A percentile compares a stretch with the other conserved stretches of the same genome.
phyloP scores from a whole-genome alignment of 1,140 invertebrate species.

The Halyomorpha halys region DNA sequence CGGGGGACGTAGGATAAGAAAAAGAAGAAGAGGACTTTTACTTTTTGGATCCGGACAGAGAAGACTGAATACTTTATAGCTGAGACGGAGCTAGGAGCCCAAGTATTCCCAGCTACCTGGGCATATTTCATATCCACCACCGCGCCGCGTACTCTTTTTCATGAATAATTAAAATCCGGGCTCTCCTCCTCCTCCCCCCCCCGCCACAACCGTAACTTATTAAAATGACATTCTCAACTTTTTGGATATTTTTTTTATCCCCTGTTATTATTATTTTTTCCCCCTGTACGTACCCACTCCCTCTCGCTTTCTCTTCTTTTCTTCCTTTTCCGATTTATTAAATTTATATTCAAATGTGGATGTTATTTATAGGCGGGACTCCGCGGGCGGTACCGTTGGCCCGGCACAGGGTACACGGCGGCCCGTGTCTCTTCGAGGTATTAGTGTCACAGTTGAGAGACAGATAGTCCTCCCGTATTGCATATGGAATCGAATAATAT shows the following conservation, averaged over 20 bases:
- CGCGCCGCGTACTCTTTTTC: slow-evolving; percentile 4
- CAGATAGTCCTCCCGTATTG: too few species aligned
- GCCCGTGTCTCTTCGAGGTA: too few species aligned
- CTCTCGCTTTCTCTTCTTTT: background rate
- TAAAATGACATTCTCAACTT: slow-evolving; percentile 12
- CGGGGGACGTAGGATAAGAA: background rate
- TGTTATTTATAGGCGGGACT: too few species aligned
- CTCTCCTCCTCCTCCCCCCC: background rate
- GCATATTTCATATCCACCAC: slow-evolving; percentile 15
- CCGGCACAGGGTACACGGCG: too few species aligned
- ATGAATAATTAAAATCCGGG: slow-evolving; percentile 15
- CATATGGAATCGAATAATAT: too few species aligned
- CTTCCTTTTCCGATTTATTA: slow-evolving; percentile 1
- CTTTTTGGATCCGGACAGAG: slow-evolving; percentile 5
- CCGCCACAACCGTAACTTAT: slow-evolving; percentile 6
- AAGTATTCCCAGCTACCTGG: background rate
- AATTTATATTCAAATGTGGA: background rate
- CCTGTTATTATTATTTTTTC: background rate
- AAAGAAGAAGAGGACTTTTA: slow-evolving; percentile 4
- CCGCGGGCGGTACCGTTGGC: too few species aligned
- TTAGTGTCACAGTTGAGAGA: too few species aligned
- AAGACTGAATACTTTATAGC: slow-evolving; percentile 8
- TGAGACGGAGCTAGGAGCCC: background rate
- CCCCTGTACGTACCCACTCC: background rate
- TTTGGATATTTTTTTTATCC: background rate